Conservation (phyloP, 2,113 vertebrate genomes). For the Eudyptes chrysolophus region DNA sequence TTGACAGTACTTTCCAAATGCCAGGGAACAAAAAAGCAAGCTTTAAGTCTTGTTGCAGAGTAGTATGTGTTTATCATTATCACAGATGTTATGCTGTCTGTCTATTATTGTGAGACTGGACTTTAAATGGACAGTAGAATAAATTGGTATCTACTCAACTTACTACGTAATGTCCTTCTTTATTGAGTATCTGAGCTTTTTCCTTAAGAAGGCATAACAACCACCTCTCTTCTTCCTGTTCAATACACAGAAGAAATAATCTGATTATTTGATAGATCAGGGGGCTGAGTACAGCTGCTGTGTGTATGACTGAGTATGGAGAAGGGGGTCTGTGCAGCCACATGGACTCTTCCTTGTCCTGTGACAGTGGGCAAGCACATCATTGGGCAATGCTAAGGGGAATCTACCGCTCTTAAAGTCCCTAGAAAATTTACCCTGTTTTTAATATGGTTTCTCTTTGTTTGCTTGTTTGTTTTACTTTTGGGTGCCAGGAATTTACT, state of each 20-base stretch:
- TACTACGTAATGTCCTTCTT: background rate
- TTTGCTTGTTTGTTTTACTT: background rate
- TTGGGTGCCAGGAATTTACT: background rate
- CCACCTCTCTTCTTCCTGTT: background rate
- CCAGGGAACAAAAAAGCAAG: background rate
- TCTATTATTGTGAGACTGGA: background rate
- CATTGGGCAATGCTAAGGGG: background rate
- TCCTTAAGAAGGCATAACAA: background rate
- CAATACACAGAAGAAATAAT: background rate
- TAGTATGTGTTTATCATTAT: background rate
- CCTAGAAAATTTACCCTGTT: background rate
- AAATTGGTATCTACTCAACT: background rate
- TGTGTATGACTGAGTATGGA: background rate
- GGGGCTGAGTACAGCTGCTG: background rate
- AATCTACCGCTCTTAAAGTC: background rate
- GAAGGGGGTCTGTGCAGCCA: background rate
- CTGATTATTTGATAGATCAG: background rate
- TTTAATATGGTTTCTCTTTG: background rate
- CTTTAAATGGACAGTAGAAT: background rate
- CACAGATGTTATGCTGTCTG: background rate
- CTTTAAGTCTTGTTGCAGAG: background rate
- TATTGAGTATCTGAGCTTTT: background rate
- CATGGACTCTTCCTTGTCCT: background rate
- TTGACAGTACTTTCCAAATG: slow-evolving; percentile 36
- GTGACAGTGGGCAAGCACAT: background rate